phyloP scores from a whole-genome alignment of 2,888 invertebrate genomes.

The Pheosia gnoma region DNA sequence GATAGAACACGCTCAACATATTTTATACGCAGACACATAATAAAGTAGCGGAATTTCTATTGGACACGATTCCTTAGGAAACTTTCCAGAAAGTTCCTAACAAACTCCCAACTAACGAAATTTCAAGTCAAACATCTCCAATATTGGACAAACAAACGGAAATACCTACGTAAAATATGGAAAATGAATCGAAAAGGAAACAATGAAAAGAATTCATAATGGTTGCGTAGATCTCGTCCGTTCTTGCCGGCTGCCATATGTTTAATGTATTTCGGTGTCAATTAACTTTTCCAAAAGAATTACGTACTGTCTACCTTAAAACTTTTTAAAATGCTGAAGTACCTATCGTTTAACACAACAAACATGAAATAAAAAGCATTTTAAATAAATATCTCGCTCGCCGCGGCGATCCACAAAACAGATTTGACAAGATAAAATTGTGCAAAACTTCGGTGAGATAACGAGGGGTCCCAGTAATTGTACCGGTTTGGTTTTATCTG shows the following conservation, averaged over 20 bases:
- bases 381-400: neutral
- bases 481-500: slow-evolving; percentile 32
- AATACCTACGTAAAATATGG: slow-evolving; percentile 18
- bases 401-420: slow-evolving; percentile 13
- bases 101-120: slow-evolving; percentile 21
- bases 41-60: slow-evolving; percentile 6
- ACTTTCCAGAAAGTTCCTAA: slow-evolving; percentile 22
- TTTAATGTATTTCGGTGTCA: neutral
- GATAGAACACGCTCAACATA: slow-evolving; percentile 4
- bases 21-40: slow-evolving; percentile 14
- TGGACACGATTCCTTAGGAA: slow-evolving; percentile 19
- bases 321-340: too few relatives aligned
- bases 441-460: slow-evolving; percentile 30
- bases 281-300: slow-evolving; percentile 5
- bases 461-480: slow-evolving; percentile 26
- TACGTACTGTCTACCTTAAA: neutral
- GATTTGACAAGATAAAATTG: slow-evolving; percentile 33
- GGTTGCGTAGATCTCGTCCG: neutral
- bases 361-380: neutral
- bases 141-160: slow-evolving; percentile 21
- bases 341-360: neutral
- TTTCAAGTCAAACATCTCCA: slow-evolving; percentile 20
- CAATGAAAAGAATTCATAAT: neutral
- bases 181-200: slow-evolving; percentile 13
- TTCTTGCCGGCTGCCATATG: neutral